A percentile compares a stretch with the other conserved stretches of the same genome.
These are phyloP conservation scores for Rhabdophis nuchalis DNA, from an alignment of 2,797 vertebrate species.

Conservation along the genomic window DNA sequence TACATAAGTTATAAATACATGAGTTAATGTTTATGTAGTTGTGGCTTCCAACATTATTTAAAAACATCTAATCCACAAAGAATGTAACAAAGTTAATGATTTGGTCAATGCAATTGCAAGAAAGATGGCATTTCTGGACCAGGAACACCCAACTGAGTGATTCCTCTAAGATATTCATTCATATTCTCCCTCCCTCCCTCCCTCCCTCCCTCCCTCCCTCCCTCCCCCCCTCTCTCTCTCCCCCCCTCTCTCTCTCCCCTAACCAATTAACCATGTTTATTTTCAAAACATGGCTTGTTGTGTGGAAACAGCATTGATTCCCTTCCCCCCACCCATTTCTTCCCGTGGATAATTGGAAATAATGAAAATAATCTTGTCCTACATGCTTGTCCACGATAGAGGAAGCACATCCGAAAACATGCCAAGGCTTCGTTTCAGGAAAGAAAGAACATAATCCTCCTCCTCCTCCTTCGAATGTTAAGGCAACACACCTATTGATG, in stretches of 20 bases:
- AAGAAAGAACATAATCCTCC: neutral
- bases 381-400: neutral
- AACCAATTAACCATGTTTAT: neutral
- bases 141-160: constrained; percentile 6
- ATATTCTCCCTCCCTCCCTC: no score
- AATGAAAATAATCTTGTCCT: neutral
- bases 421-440: neutral
- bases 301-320: neutral
- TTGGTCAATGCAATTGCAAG: neutral
- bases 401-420: neutral
- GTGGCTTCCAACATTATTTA: constrained; percentile 21
- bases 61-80: neutral
- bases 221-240: no score
- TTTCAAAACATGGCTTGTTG: neutral
- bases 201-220: no score
- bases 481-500: neutral
- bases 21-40: neutral
- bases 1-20: neutral
- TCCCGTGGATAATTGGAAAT: neutral
- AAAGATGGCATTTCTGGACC: constrained; percentile 4
- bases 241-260: no score
- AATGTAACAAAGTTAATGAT: constrained; percentile 1
- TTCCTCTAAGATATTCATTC: neutral
- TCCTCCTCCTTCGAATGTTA: neutral
- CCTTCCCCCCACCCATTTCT: rapidly evolving